Conservation (phyloP, 2,797 vertebrate genomes). For the Gadopsis bispinosus region DNA sequence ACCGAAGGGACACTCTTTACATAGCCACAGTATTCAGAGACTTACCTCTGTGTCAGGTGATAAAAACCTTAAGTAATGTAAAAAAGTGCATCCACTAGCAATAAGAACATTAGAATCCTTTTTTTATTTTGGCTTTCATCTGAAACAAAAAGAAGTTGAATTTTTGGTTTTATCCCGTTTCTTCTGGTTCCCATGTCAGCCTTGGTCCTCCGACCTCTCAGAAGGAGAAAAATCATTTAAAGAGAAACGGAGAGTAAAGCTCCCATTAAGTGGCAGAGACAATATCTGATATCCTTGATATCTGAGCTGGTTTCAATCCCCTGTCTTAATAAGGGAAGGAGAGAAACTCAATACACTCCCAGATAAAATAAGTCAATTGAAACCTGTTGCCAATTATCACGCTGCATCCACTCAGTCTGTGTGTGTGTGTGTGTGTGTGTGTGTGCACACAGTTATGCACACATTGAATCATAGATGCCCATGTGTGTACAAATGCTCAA, state of each 20-base stretch:
- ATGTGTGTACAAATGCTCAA: conserved; percentile 15
- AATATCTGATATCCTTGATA: conserved; percentile 58
- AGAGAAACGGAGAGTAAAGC: conserved; percentile 41
- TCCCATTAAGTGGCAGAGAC: conserved; percentile 52
- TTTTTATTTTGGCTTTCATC: too few relatives aligned
- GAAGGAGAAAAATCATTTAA: conserved; percentile 36
- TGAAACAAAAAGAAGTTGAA: neutral
- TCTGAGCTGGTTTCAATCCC: conserved; percentile 64
- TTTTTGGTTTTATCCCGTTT: conserved; percentile 23
- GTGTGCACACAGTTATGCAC: neutral
- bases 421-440: neutral
- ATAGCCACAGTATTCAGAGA: neutral
- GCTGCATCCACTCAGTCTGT: conserved; percentile 30
- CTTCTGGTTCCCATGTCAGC: neutral
- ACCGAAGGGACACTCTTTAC: neutral
- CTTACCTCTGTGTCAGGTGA: neutral
- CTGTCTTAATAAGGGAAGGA: conserved; percentile 57
- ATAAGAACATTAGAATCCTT: too few relatives aligned
- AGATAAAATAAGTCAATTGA: conserved; percentile 60
- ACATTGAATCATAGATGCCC: neutral
- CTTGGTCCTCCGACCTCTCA: conserved; percentile 13
- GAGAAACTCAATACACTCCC: conserved; percentile 63
- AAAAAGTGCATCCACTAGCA: neutral
- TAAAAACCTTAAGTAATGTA: neutral
- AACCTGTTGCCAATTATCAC: conserved; percentile 71